A percentile compares a stretch with the other conserved stretches of the same genome.
These are phyloP conservation scores for Celastrina argiolus DNA, from an alignment of 2,888 invertebrate species.

Conservation along the genomic window DNA sequence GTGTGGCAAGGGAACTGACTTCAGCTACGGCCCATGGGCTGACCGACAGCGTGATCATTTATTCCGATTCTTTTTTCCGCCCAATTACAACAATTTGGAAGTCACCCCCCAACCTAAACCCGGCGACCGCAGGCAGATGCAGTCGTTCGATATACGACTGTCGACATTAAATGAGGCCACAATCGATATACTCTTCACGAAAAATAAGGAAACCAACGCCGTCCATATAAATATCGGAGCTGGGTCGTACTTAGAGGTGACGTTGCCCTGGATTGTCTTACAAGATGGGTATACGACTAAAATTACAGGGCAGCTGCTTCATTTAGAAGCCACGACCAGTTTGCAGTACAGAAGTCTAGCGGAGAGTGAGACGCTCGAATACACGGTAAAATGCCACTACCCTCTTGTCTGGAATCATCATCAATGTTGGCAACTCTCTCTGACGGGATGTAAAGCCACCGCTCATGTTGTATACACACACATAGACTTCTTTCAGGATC, in stretches of 20 bases:
- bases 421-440: constrained; percentile 94
- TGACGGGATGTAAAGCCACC: constrained; percentile 96
- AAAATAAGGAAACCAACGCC: constrained; percentile 96
- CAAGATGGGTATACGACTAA: constrained; percentile 93
- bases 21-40: constrained; percentile 99
- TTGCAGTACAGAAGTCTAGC: constrained; percentile 94
- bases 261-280: constrained; percentile 94
- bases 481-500: constrained; percentile 96
- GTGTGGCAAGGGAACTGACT: constrained; percentile 95
- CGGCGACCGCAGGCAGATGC: constrained; percentile 92
- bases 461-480: constrained; percentile 95
- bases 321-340: constrained; percentile 97
- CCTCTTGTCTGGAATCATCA: constrained; percentile 97
- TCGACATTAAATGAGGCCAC: constrained; percentile 95
- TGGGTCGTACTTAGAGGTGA: constrained; percentile 97
- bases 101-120: constrained; percentile 89
- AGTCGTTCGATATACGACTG: constrained; percentile 94
- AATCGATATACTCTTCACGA: constrained; percentile 97
- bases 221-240: constrained; percentile 96
- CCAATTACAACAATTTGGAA: constrained; percentile 88
- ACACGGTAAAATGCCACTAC: constrained; percentile 91
- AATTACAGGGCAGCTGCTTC: constrained; percentile 94
- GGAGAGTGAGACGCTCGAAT: constrained; percentile 96
- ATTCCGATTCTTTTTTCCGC: constrained; percentile 97
- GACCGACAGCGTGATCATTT: constrained; percentile 97